These are phyloP conservation scores for Halcyon leucocephala DNA, from an alignment of 2,797 vertebrate genomes.

Conservation along the genomic window DNA sequence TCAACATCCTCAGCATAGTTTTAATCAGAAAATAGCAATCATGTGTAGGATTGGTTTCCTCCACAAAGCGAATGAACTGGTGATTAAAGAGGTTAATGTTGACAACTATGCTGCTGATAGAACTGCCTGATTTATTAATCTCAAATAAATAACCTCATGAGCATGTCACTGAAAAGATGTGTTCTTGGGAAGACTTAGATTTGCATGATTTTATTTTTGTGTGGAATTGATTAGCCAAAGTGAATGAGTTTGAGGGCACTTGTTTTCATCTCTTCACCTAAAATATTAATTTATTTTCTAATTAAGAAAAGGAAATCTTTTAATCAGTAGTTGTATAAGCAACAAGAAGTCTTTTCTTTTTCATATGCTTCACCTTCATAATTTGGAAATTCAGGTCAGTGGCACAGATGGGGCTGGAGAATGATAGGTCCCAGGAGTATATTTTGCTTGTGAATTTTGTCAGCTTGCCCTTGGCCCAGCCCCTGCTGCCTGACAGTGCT, in stretches of 20 bases:
- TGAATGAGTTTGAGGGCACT: background rate
- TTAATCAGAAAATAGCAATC: conserved; percentile 29
- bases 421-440: background rate
- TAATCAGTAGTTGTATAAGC: background rate
- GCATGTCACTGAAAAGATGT: background rate
- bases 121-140: conserved; percentile 44
- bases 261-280: background rate
- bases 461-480: background rate
- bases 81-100: conserved; percentile 35
- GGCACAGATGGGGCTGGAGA: background rate
- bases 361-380: background rate
- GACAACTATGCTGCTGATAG: background rate
- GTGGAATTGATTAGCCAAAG: conserved; percentile 15
- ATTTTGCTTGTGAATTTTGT: background rate
- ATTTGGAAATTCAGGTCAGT: background rate
- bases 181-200: background rate
- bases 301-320: background rate
- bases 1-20: background rate
- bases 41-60: background rate
- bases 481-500: background rate
- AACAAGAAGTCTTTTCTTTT: background rate
- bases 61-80: background rate
- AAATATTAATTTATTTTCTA: conserved; percentile 32
- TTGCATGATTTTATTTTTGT: conserved; percentile 14
- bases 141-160: conserved; percentile 51